A percentile compares a stretch with the other conserved stretches of the same genome.
Conservation (phyloP, 2,797 vertebrate species). For the Hoplostethus atlanticus region DNA sequence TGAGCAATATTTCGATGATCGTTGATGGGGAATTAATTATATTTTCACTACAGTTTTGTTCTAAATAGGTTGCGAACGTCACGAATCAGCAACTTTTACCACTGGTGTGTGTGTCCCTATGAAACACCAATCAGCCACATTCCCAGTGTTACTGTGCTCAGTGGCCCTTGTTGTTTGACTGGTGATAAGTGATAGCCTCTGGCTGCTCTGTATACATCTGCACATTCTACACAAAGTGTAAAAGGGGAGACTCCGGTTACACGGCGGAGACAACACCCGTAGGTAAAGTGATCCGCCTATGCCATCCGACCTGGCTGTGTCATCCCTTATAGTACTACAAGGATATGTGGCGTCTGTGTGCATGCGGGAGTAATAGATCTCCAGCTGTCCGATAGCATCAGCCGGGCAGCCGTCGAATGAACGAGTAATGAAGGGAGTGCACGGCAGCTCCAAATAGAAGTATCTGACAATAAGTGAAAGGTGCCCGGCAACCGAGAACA, state of each 20-base stretch:
- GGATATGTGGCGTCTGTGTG: neutral
- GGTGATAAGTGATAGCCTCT: neutral
- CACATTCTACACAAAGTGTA: neutral
- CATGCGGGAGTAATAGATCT: neutral
- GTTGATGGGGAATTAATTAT: no score
- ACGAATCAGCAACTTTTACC: no score
- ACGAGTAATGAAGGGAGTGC: no score
- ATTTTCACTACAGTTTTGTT: no score
- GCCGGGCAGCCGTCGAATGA: neutral
- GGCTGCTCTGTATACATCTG: neutral
- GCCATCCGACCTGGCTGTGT: constrained; percentile 1
- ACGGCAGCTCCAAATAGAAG: no score
- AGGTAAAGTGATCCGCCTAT: constrained; percentile 24
- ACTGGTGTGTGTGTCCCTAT: no score
- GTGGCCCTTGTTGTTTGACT: neutral
- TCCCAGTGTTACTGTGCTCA: neutral
- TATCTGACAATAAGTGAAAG: no score
- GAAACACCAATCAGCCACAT: neutral
- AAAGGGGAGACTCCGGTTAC: constrained; percentile 1
- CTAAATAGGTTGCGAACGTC: no score
- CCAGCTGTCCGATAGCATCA: no score
- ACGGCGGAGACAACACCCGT: neutral
- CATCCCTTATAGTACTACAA: neutral
- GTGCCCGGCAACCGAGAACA: neutral
- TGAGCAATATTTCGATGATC: no score